Evolutionary conservation across 30 jellyfish, hydroid and myxozoan species (phyloP), one percentile per base, ranked within the genome.

Genomic region (Chironex yamaguchii): DNA sequence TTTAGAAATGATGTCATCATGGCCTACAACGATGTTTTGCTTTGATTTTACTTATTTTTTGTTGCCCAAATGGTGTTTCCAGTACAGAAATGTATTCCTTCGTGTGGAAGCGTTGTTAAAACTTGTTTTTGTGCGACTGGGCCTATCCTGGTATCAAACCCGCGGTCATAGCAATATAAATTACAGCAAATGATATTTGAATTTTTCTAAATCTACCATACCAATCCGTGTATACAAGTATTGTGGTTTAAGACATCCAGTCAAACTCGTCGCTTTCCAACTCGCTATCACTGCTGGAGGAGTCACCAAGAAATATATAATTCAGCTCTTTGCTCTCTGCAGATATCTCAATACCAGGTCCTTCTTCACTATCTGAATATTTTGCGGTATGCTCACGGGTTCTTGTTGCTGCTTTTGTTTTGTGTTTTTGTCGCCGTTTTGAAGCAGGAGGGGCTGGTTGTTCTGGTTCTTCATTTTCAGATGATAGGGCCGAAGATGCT

Each of bases 21-120:
- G 82, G 66, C 66, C 64, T 68, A 68, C 33, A 68, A 68, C 73
- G 82, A 68, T 31, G 64, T 68, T 68, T 68, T 68, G 82, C 82
- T 68, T 68, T 31, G 82, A 68, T 34, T 68, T 68, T 34, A 68
- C 66, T 68, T 3, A 68, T 68, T 26, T 65, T 68, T 68, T 28
- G 82, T 68, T 68, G 36, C 82, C 82, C 33, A 68, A 4, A 29
- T 34, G 23, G 64, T n/a, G 9, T 33, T 29, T 34, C 82, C 22
- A 28, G 25, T 68, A 34, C 67, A 34, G 82, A 12, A 68, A 68
- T 68, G 64, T 68, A 68, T 34, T 34, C 82, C 82, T 68, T 68
- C 64, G 31, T 34, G 67, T 68, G 53, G 27, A 9, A 52, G 25
- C 71, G 71, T 53, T n/a, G n/a, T n/a, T n/a, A n/a, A n/a, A n/a